These are phyloP conservation scores for Cotesia vestalis DNA, from an alignment of 1,140 invertebrate species.

Conservation along the genomic window DNA sequence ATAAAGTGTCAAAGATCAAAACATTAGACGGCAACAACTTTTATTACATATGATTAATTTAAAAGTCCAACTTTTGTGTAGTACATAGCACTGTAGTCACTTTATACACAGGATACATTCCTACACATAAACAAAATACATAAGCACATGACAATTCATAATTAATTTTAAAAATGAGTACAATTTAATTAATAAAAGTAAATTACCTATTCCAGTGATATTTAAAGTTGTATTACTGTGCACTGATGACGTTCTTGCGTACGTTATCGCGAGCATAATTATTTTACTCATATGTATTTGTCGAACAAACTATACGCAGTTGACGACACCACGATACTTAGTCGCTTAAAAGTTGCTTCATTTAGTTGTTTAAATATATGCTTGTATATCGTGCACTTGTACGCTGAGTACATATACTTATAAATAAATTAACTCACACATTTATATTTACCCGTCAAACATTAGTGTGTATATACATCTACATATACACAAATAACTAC, in stretches of 20 bases:
- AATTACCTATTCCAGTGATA: conserved; percentile 32
- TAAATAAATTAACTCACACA: too few species aligned
- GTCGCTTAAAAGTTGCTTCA: too few species aligned
- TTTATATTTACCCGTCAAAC: too few species aligned
- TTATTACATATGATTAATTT: not conserved
- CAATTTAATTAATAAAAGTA: too few species aligned
- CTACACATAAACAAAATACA: not conserved
- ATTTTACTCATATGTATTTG: conserved; percentile 6
- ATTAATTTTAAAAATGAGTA: conserved; percentile 3
- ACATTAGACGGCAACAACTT: too few species aligned
- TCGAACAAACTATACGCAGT: conserved; percentile 11
- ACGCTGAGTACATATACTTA: too few species aligned
- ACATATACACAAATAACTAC: too few species aligned
- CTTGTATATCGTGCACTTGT: too few species aligned
- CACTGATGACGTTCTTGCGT: conserved; percentile 2
- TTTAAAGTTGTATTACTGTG: conserved; percentile 18
- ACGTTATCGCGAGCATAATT: conserved; percentile 32
- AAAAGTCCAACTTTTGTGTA: conserved; percentile 4
- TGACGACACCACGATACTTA: not conserved
- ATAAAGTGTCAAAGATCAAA: conserved; percentile 15
- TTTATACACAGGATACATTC: not conserved
- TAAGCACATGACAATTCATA: not conserved
- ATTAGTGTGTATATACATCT: too few species aligned
- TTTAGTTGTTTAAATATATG: too few species aligned
- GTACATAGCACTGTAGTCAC: not conserved